These are phyloP conservation scores for Choloepus hoffmanni DNA, from an alignment of 2,113 vertebrate species.

Conservation along the genomic window DNA sequence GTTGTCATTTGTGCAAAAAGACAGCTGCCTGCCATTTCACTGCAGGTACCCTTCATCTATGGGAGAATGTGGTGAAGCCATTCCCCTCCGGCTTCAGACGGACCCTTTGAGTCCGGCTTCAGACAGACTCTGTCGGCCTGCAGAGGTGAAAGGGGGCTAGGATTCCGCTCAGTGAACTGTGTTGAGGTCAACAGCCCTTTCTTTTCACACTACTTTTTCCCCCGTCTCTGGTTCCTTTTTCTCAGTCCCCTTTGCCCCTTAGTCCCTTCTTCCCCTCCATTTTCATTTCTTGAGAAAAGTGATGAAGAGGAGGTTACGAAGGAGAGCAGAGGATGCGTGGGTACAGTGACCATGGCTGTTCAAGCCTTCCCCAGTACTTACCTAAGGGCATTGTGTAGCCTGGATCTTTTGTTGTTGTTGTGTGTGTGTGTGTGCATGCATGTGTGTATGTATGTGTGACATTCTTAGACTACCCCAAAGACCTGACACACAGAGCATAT, in stretches of 20 bases:
- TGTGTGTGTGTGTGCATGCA: neutral
- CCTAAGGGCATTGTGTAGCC: neutral
- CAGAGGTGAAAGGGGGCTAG: neutral
- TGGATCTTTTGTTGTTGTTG: neutral
- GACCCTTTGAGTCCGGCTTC: neutral
- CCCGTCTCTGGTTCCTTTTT: neutral
- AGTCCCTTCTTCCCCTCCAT: neutral
- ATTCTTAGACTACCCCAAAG: neutral
- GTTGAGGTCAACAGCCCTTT: neutral
- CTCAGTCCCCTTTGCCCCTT: neutral
- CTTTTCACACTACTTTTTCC: neutral
- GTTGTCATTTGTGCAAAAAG: slow-evolving; percentile 48
- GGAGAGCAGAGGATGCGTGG: neutral
- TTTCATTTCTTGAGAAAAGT: neutral
- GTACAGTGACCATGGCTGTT: neutral
- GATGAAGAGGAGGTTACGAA: neutral
- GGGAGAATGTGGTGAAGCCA: neutral
- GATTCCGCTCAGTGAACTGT: neutral
- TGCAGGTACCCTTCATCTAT: neutral
- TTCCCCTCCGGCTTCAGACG: neutral
- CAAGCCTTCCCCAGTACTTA: neutral
- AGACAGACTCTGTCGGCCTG: neutral
- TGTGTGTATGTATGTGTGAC: neutral
- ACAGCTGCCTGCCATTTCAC: slow-evolving; percentile 42
- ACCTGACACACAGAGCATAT: neutral